These are phyloP conservation scores for Dromas ardeola DNA, from an alignment of 2,113 vertebrate species.

Conservation along the genomic window DNA sequence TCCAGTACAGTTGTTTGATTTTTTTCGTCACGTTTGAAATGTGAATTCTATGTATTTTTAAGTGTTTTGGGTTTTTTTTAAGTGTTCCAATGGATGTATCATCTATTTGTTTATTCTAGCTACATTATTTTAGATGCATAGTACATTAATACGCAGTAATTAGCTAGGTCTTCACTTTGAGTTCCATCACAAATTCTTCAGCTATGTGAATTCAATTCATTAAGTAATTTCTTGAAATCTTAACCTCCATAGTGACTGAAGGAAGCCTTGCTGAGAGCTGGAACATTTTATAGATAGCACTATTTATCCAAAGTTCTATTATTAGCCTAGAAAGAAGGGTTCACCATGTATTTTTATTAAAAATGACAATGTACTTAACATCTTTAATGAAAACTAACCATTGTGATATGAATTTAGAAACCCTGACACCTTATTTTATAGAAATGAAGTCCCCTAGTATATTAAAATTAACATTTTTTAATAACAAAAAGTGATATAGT, in stretches of 20 bases:
- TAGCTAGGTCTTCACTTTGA: background rate
- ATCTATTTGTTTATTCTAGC: background rate
- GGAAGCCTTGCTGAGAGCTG: slow-evolving; percentile 31
- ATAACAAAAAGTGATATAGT: slow-evolving; percentile 73
- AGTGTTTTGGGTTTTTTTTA: background rate
- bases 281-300: slow-evolving; percentile 17
- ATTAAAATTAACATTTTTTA: slow-evolving; percentile 79
- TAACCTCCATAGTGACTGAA: background rate
- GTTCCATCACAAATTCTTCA: slow-evolving; percentile 3
- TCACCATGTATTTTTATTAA: slow-evolving; percentile 5
- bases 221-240: background rate
- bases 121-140: background rate
- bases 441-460: slow-evolving; percentile 66
- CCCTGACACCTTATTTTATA: slow-evolving; percentile 62
- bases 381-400: slow-evolving; percentile 41
- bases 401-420: background rate
- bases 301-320: slow-evolving; percentile 61
- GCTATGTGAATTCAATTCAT: background rate
- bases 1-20: background rate
- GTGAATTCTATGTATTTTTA: background rate
- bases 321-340: slow-evolving; percentile 28
- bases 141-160: background rate
- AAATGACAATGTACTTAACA: slow-evolving; percentile 41
- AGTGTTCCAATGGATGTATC: background rate
- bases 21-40: background rate